These are phyloP conservation scores for Caenorhabditis latens DNA, from an alignment of 1,140 invertebrate genomes.

Conservation along the genomic window DNA sequence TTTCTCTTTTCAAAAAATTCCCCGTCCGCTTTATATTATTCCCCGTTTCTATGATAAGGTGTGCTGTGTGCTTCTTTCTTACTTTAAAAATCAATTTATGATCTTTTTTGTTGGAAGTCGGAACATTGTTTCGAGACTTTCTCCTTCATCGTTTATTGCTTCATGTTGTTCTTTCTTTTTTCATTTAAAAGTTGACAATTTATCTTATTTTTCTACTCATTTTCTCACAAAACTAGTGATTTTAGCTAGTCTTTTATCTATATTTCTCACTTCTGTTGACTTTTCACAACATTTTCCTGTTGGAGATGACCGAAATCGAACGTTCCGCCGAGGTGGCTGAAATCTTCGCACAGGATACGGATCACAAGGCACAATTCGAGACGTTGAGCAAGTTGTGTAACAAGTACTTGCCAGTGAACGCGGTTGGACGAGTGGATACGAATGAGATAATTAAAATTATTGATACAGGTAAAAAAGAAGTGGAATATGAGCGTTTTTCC, in stretches of 20 bases:
- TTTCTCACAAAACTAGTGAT: background rate
- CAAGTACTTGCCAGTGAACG: conserved; percentile 18
- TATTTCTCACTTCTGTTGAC: background rate
- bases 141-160: conserved; percentile 33
- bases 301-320: conserved; percentile 8
- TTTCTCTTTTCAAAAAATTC: too few relatives aligned
- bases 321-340: conserved; percentile 22
- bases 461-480: background rate
- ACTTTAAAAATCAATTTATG: conserved; percentile 43
- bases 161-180: conserved; percentile 45
- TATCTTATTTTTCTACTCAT: background rate
- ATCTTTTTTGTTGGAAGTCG: background rate
- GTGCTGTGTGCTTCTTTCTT: conserved; percentile 8
- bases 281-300: background rate
- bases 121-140: background rate
- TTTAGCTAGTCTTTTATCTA: background rate
- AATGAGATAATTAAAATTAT: conserved; percentile 32
- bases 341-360: conserved; percentile 51
- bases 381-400: conserved; percentile 11
- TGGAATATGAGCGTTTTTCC: too few relatives aligned
- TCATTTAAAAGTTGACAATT: conserved; percentile 6
- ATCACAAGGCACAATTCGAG: conserved; percentile 62
- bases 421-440: background rate
- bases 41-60: background rate
- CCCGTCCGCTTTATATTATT: background rate